Evolutionary conservation across 2,797 vertebrate species (phyloP).

Genomic region (Knipowitschia caucasica): DNA sequence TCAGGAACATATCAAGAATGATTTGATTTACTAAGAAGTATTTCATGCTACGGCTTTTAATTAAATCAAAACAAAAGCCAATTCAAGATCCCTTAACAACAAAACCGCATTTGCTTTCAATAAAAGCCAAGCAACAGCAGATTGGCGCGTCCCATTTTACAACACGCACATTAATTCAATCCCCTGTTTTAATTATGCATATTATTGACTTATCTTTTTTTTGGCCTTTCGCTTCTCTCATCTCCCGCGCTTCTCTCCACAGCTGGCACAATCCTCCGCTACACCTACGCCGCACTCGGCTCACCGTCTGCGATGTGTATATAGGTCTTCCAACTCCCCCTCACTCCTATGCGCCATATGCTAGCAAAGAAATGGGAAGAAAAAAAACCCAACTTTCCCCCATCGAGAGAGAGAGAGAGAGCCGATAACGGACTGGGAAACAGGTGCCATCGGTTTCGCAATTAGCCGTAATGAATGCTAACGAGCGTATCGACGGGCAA

Average conservation of each 20-base stretch:
- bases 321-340: constrained; percentile 39
- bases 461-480: constrained; percentile 69
- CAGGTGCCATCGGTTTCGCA: constrained; percentile 58
- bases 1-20: too few relatives aligned
- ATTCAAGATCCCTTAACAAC: too few relatives aligned
- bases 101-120: neutral
- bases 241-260: constrained; percentile 58
- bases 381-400: constrained; percentile 6
- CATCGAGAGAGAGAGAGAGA: too few relatives aligned
- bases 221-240: constrained; percentile 40
- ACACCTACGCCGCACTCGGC: constrained; percentile 40
- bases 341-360: constrained; percentile 1
- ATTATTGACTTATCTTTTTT: constrained; percentile 55
- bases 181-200: constrained; percentile 26
- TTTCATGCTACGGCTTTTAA: too few relatives aligned
- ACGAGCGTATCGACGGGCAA: constrained; percentile 58
- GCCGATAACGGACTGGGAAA: constrained; percentile 15
- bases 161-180: constrained; percentile 20
- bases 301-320: constrained; percentile 31
- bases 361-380: neutral
- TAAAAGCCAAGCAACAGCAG: neutral
- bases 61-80: too few relatives aligned
- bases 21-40: too few relatives aligned
- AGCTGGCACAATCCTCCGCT: constrained; percentile 52
- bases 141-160: neutral